Percentiles rank a stretch among this genome's conserved stretches.
phyloP scores from a whole-genome alignment of 2,113 vertebrate species.

The Tilapia sparmanii region DNA sequence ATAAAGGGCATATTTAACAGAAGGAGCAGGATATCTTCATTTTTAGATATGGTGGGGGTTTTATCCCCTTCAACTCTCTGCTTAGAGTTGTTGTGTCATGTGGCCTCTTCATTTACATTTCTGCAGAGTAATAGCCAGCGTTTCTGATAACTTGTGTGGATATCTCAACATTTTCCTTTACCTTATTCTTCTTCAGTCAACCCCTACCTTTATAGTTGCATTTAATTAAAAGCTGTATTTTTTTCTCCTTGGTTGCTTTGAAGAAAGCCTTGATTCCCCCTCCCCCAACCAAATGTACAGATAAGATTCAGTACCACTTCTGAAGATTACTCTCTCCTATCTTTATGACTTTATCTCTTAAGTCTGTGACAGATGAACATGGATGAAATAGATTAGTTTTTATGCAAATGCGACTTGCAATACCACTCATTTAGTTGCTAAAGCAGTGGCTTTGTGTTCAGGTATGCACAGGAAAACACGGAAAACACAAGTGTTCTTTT shows the following conservation, averaged over 20 bases:
- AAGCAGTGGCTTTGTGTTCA: not conserved
- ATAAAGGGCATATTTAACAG: conserved; percentile 12
- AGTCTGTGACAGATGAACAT: not conserved
- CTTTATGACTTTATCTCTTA: not conserved
- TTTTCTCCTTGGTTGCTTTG: conserved; percentile 9
- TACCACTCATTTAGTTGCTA: not conserved
- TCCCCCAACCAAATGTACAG: not conserved
- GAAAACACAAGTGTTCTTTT: not conserved
- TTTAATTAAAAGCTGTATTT: conserved; percentile 41
- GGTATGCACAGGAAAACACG: not conserved
- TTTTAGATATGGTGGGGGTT: not conserved
- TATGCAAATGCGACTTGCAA: not conserved
- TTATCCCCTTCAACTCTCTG: not conserved
- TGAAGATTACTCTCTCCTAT: conserved; percentile 1
- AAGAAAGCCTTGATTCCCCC: conserved; percentile 21
- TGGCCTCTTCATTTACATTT: not conserved
- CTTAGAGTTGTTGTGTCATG: not conserved
- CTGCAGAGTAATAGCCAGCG: not conserved
- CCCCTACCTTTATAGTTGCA: conserved; percentile 13
- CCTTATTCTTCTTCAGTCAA: not conserved
- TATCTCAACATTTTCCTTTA: not conserved
- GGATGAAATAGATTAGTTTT: not conserved
- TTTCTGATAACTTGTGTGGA: not conserved
- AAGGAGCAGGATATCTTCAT: not conserved
- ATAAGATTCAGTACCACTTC: conserved; percentile 20